Evolutionary conservation across 2,113 vertebrate genomes (phyloP), one percentile per base, ranked within the genome.

Genomic region (Bubo scandiacus): DNA sequence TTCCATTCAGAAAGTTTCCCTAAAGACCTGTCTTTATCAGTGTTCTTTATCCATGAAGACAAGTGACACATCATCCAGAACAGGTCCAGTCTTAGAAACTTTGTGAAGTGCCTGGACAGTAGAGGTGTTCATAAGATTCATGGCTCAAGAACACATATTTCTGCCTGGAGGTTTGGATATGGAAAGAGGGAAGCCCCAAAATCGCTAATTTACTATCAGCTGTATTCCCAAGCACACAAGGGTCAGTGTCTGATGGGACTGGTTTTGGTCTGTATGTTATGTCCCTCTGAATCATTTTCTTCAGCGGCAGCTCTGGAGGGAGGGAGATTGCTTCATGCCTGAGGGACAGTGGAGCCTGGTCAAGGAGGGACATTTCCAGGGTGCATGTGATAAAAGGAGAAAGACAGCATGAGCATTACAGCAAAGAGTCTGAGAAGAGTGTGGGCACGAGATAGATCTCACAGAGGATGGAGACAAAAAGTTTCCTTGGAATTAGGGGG

Each of bases 371-470:
- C 10, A 21, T 72, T 82, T 82, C 30, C 32, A 62, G n/a, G 8
- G 14, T 73, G 25, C 43, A 54, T 49, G 34, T 36, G 15, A n/a
- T 34, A 74, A 52, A 18, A 68, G 49, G 32, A 88, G 61, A 58
- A 47, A 67, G 22, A 34, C 4, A 63, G 20, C 12, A 29, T 40
- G 15, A 80, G 11, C 17, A 5, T 47, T 68, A 67, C 20, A 88
- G 29, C 29, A 70, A 38, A 40, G n/a, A 73, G 49, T 42, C 23
- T 36, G 21, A 87, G 47, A 58, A 79, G 29, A 79, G 21, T 1
- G 0, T 5, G 9, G 34, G 14, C 7, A 40, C 0, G 6, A 45
- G 34, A 45, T 4, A 57, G 17, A 59, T 15, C n/a, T 77, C 26
- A 26, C 5, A 62, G 15, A 45, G 7, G 11, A 27, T 8, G 20